Conservation (phyloP, 2,888 invertebrate genomes). For the Bugulina stolonifera region DNA sequence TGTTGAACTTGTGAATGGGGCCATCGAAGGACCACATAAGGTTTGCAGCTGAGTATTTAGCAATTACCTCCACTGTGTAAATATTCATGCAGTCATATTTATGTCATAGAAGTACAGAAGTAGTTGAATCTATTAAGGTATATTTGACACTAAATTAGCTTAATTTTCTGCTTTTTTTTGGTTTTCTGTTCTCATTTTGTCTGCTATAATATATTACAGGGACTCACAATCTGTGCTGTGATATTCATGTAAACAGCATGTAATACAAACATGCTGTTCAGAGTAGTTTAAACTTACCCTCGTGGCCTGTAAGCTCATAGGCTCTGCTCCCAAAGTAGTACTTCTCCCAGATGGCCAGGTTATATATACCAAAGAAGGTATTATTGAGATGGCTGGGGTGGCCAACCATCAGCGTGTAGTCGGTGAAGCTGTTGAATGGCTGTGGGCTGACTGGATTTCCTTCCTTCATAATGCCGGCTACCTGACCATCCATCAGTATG, state of each 20-base stretch:
- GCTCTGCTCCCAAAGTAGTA: conserved; percentile 24
- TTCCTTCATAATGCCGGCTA: background rate
- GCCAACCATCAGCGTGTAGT: background rate
- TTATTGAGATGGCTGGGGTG: background rate
- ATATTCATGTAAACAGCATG: too few species aligned
- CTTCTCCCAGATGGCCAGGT: conserved; percentile 20
- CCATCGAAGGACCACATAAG: conserved; percentile 27
- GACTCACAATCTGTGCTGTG: too few species aligned
- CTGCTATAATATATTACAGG: too few species aligned
- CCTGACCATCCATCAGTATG: conserved; percentile 5
- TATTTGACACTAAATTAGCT: too few species aligned
- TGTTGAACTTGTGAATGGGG: conserved; percentile 6
- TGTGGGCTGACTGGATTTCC: background rate
- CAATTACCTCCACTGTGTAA: background rate
- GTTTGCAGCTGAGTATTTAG: conserved; percentile 13
- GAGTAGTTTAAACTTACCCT: background rate
- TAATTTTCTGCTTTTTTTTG: too few species aligned
- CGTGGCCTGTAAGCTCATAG: conserved; percentile 25
- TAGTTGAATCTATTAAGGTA: too few species aligned
- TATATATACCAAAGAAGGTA: conserved; percentile 1
- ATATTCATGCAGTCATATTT: too few species aligned
- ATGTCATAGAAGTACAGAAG: too few species aligned
- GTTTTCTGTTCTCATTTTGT: too few species aligned
- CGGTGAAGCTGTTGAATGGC: background rate
- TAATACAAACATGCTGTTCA: too few species aligned